Percentiles rank a stretch among this genome's conserved stretches.
phyloP scores from a whole-genome alignment of 2,113 vertebrate species.

The Chiloscyllium plagiosum region DNA sequence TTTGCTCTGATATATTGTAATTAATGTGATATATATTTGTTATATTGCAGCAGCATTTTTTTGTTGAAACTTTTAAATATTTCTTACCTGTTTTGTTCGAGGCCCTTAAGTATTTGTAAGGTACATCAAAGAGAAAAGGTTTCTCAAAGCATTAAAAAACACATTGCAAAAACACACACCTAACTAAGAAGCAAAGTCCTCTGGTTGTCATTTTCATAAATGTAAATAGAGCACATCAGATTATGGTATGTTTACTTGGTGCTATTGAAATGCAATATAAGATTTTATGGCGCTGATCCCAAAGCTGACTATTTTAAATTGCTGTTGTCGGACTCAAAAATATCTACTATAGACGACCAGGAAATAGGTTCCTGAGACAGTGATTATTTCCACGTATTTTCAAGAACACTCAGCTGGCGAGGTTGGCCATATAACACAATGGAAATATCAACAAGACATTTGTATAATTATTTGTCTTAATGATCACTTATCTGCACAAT shows the following conservation, averaged over 20 bases:
- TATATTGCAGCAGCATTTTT: slow-evolving; percentile 22
- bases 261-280: not conserved
- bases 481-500: not conserved
- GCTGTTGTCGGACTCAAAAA: not conserved
- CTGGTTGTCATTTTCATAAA: not conserved
- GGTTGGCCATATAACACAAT: not conserved
- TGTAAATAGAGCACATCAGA: not conserved
- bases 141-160: not conserved
- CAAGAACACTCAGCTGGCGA: not conserved
- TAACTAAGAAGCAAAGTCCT: not conserved
- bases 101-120: slow-evolving; percentile 6
- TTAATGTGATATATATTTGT: slow-evolving; percentile 5
- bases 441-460: not conserved
- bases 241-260: not conserved
- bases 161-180: not conserved
- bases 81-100: not conserved
- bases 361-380: not conserved
- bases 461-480: not conserved
- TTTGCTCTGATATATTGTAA: slow-evolving; percentile 21
- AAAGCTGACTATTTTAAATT: slow-evolving; percentile 6
- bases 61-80: slow-evolving; percentile 23
- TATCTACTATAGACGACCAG: not conserved
- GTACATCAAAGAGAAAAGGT: slow-evolving; percentile 22
- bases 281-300: not conserved
- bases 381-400: not conserved